Evolutionary conservation across 1,140 invertebrate genomes (phyloP).

Genomic region (Brachionus sp.): DNA sequence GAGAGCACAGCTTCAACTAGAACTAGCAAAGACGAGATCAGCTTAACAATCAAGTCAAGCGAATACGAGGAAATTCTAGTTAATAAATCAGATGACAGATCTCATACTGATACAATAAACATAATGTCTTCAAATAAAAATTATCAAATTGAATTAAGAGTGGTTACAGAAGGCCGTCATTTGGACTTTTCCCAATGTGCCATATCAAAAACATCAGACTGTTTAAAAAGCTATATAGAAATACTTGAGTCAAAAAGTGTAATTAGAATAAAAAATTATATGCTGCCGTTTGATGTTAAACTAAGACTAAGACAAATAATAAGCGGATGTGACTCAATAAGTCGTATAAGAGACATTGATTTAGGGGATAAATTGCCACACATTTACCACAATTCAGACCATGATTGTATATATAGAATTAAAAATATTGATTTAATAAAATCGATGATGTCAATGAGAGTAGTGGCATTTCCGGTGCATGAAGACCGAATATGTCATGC

Average conservation of each 20-base stretch:
- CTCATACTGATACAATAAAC: not conserved
- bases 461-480: not conserved
- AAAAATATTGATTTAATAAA: not conserved
- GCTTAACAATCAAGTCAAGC: not conserved
- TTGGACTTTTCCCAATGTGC: conserved; percentile 29
- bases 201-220: not conserved
- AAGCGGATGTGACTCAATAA: not conserved
- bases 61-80: not conserved
- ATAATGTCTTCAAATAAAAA: not conserved
- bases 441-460: not conserved
- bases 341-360: conserved; percentile 24
- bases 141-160: not conserved
- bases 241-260: not conserved
- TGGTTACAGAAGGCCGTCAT: not conserved
- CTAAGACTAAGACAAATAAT: not conserved
- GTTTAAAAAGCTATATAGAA: conserved; percentile 17
- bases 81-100: not conserved
- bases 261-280: not conserved
- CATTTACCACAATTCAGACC: conserved; percentile 42
- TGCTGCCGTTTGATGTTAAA: conserved; percentile 11
- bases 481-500: conserved; percentile 27
- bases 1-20: not conserved
- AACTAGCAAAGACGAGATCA: not conserved
- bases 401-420: conserved; percentile 30
- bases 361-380: not conserved